Conservation (phyloP, 2,797 vertebrate genomes). For the Cossypha heuglini region DNA sequence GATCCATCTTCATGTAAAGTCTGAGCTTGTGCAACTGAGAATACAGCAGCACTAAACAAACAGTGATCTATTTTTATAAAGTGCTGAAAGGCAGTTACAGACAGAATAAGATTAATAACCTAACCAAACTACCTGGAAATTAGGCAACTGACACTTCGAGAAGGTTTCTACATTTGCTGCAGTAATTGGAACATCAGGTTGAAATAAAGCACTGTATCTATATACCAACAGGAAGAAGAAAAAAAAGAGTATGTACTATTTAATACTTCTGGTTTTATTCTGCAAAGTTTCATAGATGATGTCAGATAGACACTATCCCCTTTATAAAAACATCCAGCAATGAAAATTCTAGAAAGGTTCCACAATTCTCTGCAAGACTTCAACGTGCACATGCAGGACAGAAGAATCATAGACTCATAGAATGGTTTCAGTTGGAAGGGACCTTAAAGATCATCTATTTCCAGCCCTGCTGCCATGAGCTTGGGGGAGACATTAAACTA, state of each 20-base stretch:
- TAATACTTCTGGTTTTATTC: background rate
- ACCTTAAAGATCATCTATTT: background rate
- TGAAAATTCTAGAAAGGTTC: background rate
- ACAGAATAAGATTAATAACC: background rate
- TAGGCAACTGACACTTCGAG: background rate
- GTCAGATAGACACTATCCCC: background rate
- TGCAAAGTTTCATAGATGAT: background rate
- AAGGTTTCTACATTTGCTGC: background rate
- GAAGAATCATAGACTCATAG: background rate
- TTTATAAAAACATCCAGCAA: background rate
- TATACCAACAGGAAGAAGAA: background rate
- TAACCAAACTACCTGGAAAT: conserved; percentile 11
- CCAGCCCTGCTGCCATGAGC: background rate
- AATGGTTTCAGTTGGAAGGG: background rate
- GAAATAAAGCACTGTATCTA: background rate
- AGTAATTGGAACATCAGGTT: background rate
- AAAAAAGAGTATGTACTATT: background rate
- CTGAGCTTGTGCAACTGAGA: background rate
- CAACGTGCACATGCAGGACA: background rate
- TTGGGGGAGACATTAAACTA: background rate
- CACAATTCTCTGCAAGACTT: background rate
- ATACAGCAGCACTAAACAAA: background rate
- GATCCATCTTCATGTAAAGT: background rate
- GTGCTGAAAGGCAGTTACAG: background rate
- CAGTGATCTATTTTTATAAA: background rate